Base-by-base conservation (phyloP, 2,113 vertebrate genomes). In the Hemiscyllium ocellatum region DNA sequence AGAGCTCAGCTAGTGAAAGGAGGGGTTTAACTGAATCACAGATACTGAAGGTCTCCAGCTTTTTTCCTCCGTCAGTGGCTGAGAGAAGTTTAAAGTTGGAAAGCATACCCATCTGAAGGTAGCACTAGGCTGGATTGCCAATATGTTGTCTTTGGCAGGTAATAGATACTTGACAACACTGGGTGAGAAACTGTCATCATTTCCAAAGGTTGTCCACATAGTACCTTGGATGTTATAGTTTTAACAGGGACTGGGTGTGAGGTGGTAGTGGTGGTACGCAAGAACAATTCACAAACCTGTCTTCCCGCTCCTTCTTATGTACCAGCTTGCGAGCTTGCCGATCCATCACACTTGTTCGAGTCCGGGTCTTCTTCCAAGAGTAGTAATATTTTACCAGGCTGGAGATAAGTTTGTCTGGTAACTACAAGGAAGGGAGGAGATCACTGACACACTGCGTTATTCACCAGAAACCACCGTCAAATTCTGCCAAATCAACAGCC, bases 331-430 rank as follows among this genome's bases (percentile, higher is more conserved):
- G 97, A 29, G 98, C 98, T 97, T 99, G 98, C 17, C 98, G 97
- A 96, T 99, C 98, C 98, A 99, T 99, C 96, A 99, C 98, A 0
- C 98, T 99, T 42, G 98, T 99, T 50, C 98, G 98, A 96, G 98
- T 98, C 2, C 98, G 97, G 0, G 98, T 99, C 97, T 99, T 99
- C 97, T 99, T 99, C 98, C 98, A 99, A 76, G 98, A 98, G 96
- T 99, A 99, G 97, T 99, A 99, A 96, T 99, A 99, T 96, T 98
- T 99, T 85, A 99, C 98, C 96, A 99, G 97, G 97, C 98, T 99
- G 96, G 98, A 98, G 96, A 99, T 98, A 96, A 98, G 96, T 96
- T 99, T 99, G 96, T 99, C 98, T 0, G 98, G 98, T 80, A 99
- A 97, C 98, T 98, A 95, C 1, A 12, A 80, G 50, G 10, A 24